Percentiles rank a stretch among this genome's conserved stretches.
phyloP scores from a whole-genome alignment of 2,888 invertebrate genomes.

The Drosophila yooni region DNA sequence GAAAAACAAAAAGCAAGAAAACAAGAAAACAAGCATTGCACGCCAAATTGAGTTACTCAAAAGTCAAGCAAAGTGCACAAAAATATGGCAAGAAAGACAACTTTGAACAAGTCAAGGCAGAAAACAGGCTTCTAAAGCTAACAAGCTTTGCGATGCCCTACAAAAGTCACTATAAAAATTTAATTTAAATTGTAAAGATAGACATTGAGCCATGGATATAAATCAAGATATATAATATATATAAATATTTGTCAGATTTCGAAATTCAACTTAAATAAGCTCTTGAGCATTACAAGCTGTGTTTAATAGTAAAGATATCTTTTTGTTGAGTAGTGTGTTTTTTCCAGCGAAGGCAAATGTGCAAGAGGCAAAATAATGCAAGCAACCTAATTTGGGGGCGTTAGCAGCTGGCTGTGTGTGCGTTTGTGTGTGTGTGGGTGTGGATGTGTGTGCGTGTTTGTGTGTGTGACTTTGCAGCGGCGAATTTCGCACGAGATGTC shows the following conservation, averaged over 20 bases:
- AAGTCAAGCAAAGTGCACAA: slow-evolving; percentile 25
- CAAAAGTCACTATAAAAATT: background rate
- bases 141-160: slow-evolving; percentile 20
- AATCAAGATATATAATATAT: background rate
- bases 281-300: background rate
- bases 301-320: background rate
- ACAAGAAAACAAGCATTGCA: slow-evolving; percentile 15
- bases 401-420: slow-evolving; percentile 22
- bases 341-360: background rate
- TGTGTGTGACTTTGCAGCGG: slow-evolving; percentile 16
- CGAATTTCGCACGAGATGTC: slow-evolving; percentile 55
- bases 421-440: background rate
- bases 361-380: slow-evolving; percentile 16
- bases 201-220: background rate
- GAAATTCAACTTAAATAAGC: accelerated
- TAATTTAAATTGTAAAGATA: background rate
- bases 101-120: slow-evolving; percentile 1
- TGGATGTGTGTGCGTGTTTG: background rate
- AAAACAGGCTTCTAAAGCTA: slow-evolving; percentile 1
- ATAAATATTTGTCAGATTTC: background rate
- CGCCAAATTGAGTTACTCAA: slow-evolving; percentile 53
- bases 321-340: background rate
- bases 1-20: background rate
- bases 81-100: slow-evolving; percentile 7
- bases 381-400: slow-evolving; percentile 45